Base-by-base conservation (phyloP, 2,113 vertebrate species). In the Hemibagrus wyckioides region DNA sequence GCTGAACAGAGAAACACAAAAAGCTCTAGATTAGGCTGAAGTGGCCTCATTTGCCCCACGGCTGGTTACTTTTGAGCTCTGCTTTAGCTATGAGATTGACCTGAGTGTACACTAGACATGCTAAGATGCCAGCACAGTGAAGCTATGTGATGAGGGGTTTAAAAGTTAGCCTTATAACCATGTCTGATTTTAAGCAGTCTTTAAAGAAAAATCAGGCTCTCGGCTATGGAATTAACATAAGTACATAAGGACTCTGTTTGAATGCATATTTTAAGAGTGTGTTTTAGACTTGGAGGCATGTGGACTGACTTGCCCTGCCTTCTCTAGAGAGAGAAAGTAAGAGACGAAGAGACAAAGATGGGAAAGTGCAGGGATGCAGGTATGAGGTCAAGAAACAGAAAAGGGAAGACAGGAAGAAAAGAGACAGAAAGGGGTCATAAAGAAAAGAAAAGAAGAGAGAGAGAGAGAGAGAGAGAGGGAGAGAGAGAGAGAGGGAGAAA, bases 1-100 rank as follows among this genome's bases (percentile, higher is more conserved):
- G 84, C 84, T 87, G 77, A 84, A 79, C 52, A 52, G 83, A 85
- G 81, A 80, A 85, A 80, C 19, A 84, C 80, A 85, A 90, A 86
- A 86, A 86, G 56, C 86, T 69, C 33, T 36, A 87, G 80, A 85
- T 77, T 82, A 67, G 41, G 23, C 75, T 28, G 23, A 85, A 82
- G 81, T 44, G 79, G 44, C 25, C 63, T 86, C 52, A 39, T 86
- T 80, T 80, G 80, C 41, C 28, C 44, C 19, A 44, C 13, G 48
- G 69, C 67, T 39, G 36, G 65, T 52, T 59, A 48, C 15, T 39
- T 84, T 71, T 73, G 36, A 79, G 52, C 69, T 73, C 71, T 17
- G 61, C 56, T 81, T 83, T 85, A 48, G 28, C 44, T 67, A 36
- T 75, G 82, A 85, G 80, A 83, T 79, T 77, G 82, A 83, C 41